These are phyloP conservation scores for Climacteris rufus DNA, from an alignment of 2,113 vertebrate species.

Conservation along the genomic window DNA sequence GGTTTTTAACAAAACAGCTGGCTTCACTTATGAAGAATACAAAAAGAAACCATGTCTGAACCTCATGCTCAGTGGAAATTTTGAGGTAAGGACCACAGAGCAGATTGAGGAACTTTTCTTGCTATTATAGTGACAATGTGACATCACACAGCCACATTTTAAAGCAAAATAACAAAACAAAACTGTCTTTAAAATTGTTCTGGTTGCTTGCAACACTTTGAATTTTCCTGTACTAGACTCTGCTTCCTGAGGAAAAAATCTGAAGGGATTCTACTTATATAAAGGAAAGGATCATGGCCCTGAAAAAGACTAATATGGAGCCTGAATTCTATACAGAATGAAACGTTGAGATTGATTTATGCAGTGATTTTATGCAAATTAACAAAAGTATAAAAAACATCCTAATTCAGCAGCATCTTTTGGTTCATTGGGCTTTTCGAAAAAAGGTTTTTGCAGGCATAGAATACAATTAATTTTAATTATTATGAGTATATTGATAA, in stretches of 20 bases:
- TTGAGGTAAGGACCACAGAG: conserved; percentile 22
- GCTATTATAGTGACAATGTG: background rate
- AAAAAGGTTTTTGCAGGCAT: background rate
- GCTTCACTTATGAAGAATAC: background rate
- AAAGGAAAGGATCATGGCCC: background rate
- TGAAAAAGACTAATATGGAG: background rate
- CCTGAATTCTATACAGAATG: background rate
- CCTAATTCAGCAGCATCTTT: background rate
- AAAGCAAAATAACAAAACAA: background rate
- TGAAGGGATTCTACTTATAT: background rate
- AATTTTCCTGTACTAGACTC: background rate
- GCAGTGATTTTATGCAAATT: background rate
- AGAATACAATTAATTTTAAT: background rate
- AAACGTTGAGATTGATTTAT: background rate
- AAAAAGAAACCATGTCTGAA: background rate
- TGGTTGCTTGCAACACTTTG: background rate
- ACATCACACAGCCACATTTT: background rate
- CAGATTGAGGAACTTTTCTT: conserved; percentile 17
- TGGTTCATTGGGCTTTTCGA: background rate
- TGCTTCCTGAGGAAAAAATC: background rate
- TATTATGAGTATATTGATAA: background rate
- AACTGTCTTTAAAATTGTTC: background rate
- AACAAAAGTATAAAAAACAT: background rate
- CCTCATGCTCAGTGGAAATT: conserved; percentile 21
- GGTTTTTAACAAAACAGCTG: background rate